These are phyloP conservation scores for Anseranas semipalmata DNA, from an alignment of 2,113 vertebrate genomes.

Conservation along the genomic window DNA sequence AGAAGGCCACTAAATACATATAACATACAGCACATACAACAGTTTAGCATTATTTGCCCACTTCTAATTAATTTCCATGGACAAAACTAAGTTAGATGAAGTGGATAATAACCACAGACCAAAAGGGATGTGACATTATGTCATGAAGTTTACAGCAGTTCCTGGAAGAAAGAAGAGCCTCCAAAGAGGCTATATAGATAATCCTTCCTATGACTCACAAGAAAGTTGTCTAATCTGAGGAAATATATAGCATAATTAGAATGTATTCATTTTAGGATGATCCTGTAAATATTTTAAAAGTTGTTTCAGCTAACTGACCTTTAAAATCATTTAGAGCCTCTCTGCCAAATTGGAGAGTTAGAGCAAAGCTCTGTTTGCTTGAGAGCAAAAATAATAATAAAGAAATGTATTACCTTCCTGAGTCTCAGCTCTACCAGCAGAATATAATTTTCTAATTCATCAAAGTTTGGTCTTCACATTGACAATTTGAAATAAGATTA, in stretches of 20 bases:
- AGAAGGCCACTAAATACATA: too few relatives aligned
- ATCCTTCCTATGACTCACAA: conserved; percentile 23
- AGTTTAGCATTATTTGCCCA: not conserved
- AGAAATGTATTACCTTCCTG: not conserved
- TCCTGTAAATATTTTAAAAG: conserved; percentile 6
- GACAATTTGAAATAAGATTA: not conserved
- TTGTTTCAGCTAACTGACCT: not conserved
- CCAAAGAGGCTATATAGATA: not conserved
- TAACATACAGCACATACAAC: too few relatives aligned
- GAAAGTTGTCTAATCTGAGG: conserved; percentile 14
- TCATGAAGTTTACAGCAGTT: not conserved
- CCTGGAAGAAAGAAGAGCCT: not conserved
- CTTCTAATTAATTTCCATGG: not conserved
- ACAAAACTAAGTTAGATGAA: not conserved
- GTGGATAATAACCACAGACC: not conserved
- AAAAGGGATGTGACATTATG: not conserved
- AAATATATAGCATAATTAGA: conserved; percentile 24
- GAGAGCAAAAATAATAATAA: not conserved
- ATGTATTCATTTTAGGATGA: not conserved
- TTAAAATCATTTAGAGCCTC: not conserved
- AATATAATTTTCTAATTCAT: not conserved
- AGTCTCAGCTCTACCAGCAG: not conserved
- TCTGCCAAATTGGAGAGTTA: not conserved
- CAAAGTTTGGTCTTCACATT: not conserved
- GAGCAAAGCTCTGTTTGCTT: not conserved